Base-by-base conservation (phyloP, 2,797 vertebrate genomes). In the Alfaro cultratus region DNA sequence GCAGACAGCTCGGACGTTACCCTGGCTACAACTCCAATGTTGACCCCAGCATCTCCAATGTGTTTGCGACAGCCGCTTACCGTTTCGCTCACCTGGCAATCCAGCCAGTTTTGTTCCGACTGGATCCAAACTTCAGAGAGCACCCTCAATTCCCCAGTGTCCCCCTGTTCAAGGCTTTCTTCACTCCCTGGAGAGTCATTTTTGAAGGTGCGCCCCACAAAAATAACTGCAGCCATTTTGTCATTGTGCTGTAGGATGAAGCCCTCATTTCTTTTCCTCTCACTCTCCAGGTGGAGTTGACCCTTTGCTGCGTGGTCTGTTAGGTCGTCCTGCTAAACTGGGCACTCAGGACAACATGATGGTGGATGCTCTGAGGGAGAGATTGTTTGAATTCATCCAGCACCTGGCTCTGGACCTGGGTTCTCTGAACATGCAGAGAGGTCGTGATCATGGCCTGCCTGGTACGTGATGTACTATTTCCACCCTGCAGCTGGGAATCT, bases 51-150 rank as follows among this genome's bases (percentile, higher is more conserved):
- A 95, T 98, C 45, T 0, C 97, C 74, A 98, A 95, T 0, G 95
- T 97, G 62, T 99, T 99, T 89, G 96, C 97, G 26, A 95, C 95
- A 0, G 95, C 96, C 0, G 97, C 97, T n/a, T 99, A 97, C 88
- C 96, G 96, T 73, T 98, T 98, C 0, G 97, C 95, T 51, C 98
- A 98, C 46, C 89, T 96, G 64, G 89, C 97, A 26, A 68, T 98
- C 76, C 97, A 97, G 60, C 97, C 96, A 0, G 60, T 90, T 12
- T 86, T 97, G 75, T 85, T 88, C 79, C 95, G 96, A 45, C 85
- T 98, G 84, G 76, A 96, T 81, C 15, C 36, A 31, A 89, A 64
- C 76, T 97, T 95, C 85, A 90, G n/a, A 55, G 91, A 96, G 41
- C n/a, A 91, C 18, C 0, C 1, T 8, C 86, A 49, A 9, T 94